These are phyloP conservation scores for Orbicella faveolata DNA, from an alignment of 64 coral and sea anemone species.

Conservation along the genomic window DNA sequence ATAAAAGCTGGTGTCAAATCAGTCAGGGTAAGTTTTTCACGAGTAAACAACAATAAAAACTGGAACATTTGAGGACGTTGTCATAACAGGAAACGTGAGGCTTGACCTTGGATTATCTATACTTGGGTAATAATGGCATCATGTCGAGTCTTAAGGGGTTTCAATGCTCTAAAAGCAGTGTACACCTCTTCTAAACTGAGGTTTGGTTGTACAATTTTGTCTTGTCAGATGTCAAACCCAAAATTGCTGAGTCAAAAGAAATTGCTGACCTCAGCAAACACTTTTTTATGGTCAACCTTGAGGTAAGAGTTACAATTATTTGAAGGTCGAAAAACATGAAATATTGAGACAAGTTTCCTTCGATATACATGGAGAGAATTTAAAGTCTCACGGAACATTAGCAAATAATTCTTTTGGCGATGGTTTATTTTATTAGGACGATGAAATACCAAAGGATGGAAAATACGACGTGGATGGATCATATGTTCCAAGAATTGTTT, in stretches of 20 bases:
- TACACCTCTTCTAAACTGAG: no score
- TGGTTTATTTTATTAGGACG: constrained; percentile 47
- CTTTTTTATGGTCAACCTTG: constrained; percentile 92
- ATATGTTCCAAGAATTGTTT: constrained; percentile 88
- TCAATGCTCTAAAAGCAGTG: no score
- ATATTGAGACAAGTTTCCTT: neutral
- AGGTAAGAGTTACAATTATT: constrained; percentile 42
- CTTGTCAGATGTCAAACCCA: constrained; percentile 71
- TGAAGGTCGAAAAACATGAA: neutral
- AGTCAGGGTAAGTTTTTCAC: constrained; percentile 64
- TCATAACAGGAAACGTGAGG: no score
- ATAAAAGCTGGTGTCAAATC: constrained; percentile 91
- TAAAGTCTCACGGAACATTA: neutral
- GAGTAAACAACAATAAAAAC: neutral
- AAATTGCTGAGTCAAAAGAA: constrained; percentile 77
- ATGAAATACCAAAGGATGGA: constrained; percentile 73
- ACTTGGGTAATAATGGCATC: no score
- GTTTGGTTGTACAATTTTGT: neutral
- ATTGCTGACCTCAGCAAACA: constrained; percentile 72
- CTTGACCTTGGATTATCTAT: no score
- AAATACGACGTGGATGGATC: constrained; percentile 77
- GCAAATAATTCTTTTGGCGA: neutral
- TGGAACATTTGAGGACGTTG: neutral
- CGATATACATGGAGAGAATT: neutral
- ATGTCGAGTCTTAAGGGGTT: no score